These are phyloP conservation scores for Odocoileus hemionus DNA, from an alignment of 2,113 vertebrate species.

Conservation along the genomic window DNA sequence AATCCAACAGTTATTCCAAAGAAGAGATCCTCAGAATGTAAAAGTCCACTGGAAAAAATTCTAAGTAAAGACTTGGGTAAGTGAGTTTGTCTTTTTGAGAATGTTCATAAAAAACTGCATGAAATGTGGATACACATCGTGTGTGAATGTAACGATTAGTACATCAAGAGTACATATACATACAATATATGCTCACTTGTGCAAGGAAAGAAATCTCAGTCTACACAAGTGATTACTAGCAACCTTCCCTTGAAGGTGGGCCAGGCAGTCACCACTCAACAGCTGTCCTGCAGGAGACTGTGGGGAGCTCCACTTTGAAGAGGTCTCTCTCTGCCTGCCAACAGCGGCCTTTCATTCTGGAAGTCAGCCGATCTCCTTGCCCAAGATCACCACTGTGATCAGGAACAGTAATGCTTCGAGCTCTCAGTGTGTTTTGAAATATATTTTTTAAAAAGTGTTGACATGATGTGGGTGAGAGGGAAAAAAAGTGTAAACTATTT, in stretches of 20 bases:
- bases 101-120: background rate
- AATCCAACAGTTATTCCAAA: background rate
- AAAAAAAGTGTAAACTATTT: background rate
- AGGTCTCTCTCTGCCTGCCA: fast-evolving
- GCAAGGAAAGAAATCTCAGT: background rate
- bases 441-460: background rate
- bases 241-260: no score
- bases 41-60: background rate
- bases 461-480: background rate
- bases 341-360: fast-evolving
- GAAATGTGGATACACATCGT: background rate
- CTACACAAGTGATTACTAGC: background rate
- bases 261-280: fast-evolving
- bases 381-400: no score
- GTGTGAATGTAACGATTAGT: background rate
- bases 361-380: fast-evolving
- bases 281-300: fast-evolving
- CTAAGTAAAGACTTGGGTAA: no score
- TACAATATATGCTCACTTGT: background rate
- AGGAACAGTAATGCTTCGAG: background rate
- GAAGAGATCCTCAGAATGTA: background rate
- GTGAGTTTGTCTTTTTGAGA: background rate
- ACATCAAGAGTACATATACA: background rate
- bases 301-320: fast-evolving
- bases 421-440: background rate